Percentiles rank a stretch among this genome's conserved stretches.
Evolutionary conservation across 1,140 invertebrate species (phyloP).

Genomic region (Bombus confusus): DNA sequence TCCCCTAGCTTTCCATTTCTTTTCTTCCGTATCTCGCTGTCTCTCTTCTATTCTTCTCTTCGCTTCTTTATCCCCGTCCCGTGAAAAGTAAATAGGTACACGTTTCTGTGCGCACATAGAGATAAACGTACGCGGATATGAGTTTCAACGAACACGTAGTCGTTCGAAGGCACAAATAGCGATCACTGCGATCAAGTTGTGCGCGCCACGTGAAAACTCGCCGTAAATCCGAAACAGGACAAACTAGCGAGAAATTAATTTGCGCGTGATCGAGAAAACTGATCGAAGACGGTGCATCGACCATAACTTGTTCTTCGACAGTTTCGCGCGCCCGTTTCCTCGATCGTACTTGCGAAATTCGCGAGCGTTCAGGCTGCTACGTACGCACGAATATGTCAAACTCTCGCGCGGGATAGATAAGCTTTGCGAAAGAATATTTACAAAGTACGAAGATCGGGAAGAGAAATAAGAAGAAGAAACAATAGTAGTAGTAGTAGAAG

Average conservation of each 20-base stretch:
- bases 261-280: too few relatives aligned
- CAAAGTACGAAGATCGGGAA: conserved; percentile 6
- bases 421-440: conserved; percentile 34
- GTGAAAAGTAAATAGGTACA: conserved; percentile 1
- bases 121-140: neutral
- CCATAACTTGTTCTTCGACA: neutral
- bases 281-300: too few relatives aligned
- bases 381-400: neutral
- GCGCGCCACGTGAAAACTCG: neutral
- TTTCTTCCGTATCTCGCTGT: neutral
- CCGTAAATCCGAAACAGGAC: neutral
- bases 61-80: neutral
- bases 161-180: neutral
- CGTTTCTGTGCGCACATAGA: conserved; percentile 29
- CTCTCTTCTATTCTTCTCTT: neutral
- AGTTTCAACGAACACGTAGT: conserved; percentile 13
- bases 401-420: neutral
- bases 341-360: conserved; percentile 8
- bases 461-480: neutral
- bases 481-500: too few relatives aligned
- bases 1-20: neutral
- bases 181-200: neutral
- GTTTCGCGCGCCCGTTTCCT: neutral
- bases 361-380: neutral
- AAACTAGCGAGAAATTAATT: too few relatives aligned